These are phyloP conservation scores for Gonocerus acuteangulatus DNA, from an alignment of 2,888 invertebrate genomes.

Conservation along the genomic window DNA sequence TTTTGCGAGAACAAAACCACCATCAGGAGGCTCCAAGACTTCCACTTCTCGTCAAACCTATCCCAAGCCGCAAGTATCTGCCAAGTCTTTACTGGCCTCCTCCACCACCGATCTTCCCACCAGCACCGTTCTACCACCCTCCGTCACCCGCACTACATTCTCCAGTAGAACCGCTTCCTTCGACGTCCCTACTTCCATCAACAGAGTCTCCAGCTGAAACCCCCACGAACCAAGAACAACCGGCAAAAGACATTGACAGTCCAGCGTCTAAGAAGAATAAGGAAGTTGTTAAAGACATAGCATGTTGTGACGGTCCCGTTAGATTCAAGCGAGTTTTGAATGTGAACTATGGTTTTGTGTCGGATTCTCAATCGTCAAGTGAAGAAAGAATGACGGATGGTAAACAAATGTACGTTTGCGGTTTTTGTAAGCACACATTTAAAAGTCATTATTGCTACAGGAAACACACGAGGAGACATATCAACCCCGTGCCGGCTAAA, in stretches of 20 bases:
- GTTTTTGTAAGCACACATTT: conserved; percentile 70
- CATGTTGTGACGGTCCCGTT: conserved; percentile 86
- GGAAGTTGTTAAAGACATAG: conserved; percentile 68
- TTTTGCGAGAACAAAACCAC: conserved; percentile 47
- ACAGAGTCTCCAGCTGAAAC: conserved; percentile 33
- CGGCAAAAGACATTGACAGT: conserved; percentile 8
- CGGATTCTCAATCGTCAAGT: conserved; percentile 34
- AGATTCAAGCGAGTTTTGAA: conserved; percentile 77
- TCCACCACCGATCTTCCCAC: conserved; percentile 36
- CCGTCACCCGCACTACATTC: conserved; percentile 25
- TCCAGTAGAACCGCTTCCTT: conserved; percentile 29
- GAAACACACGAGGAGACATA: conserved; percentile 63
- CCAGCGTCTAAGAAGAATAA: conserved; percentile 3
- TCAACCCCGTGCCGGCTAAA: conserved; percentile 50
- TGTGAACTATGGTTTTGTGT: conserved; percentile 58
- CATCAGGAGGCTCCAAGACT: conserved; percentile 30
- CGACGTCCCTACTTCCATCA: conserved; percentile 30
- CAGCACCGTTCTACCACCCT: conserved; percentile 34
- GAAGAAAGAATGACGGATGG: conserved; percentile 12
- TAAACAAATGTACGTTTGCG: conserved; percentile 53
- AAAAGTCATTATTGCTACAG: conserved; percentile 80
- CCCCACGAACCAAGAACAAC: background rate
- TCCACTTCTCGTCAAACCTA: conserved; percentile 49
- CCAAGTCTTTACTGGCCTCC: conserved; percentile 32
- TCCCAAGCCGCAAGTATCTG: conserved; percentile 47